Evolutionary conservation across 2,888 invertebrate genomes (phyloP).

Genomic region (Minunthozetes semirufus): DNA sequence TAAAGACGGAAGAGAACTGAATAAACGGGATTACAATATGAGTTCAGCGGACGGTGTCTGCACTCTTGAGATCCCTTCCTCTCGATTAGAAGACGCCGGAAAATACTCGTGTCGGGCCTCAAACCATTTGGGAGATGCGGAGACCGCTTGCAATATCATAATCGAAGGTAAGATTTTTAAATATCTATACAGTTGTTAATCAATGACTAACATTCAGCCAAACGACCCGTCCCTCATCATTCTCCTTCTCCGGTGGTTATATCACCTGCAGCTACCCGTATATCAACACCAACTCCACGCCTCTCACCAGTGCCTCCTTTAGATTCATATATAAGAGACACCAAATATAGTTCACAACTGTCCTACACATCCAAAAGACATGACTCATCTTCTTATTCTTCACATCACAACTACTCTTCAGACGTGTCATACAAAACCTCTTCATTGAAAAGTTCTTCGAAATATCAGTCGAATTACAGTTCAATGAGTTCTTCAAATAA

Average conservation of each 20-base stretch:
- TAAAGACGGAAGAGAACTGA: conserved; percentile 87
- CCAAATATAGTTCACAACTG: not conserved
- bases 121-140: conserved; percentile 87
- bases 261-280: conserved; percentile 35
- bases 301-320: conserved; percentile 38
- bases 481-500: conserved; percentile 34
- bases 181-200: not conserved
- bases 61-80: conserved; percentile 91
- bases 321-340: conserved; percentile 37
- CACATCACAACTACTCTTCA: not conserved
- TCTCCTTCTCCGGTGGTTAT: conserved; percentile 36
- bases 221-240: conserved; percentile 24
- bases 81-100: conserved; percentile 89
- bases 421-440: conserved; percentile 17
- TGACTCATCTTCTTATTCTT: conserved; percentile 36
- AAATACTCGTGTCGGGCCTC: conserved; percentile 89
- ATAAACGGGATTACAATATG: conserved; percentile 83
- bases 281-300: conserved; percentile 37
- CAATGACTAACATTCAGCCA: not conserved
- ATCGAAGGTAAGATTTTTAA: conserved; percentile 58
- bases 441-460: conserved; percentile 39
- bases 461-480: conserved; percentile 38
- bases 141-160: conserved; percentile 89
- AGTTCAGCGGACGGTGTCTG: conserved; percentile 88
- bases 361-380: conserved; percentile 14